These are phyloP conservation scores for Tetragonula clypearis DNA, from an alignment of 1,140 invertebrate species.

Conservation along the genomic window DNA sequence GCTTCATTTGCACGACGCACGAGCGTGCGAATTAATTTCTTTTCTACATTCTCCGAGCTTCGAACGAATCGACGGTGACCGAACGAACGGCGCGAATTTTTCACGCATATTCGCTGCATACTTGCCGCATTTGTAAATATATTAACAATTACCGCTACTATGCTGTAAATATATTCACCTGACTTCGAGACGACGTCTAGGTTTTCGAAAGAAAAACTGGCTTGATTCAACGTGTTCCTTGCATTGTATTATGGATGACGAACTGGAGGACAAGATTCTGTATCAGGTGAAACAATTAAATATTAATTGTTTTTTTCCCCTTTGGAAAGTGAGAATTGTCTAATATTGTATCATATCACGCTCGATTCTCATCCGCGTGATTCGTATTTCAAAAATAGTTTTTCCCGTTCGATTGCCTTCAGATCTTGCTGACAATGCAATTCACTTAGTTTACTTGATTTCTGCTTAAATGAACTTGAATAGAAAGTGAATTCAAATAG, in stretches of 20 bases:
- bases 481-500: background rate
- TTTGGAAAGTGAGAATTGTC: background rate
- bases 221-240: conserved; percentile 30
- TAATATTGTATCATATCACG: too few species aligned
- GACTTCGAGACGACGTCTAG: background rate
- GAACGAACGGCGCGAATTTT: background rate
- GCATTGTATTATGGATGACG: conserved; percentile 89
- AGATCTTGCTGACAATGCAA: conserved; percentile 13
- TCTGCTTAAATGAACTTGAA: background rate
- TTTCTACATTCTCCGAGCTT: too few species aligned
- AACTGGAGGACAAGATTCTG: conserved; percentile 92
- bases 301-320: conserved; percentile 3
- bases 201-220: background rate
- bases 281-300: conserved; percentile 83
- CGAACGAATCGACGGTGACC: background rate
- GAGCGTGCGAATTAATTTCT: background rate
- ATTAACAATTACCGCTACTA: too few species aligned
- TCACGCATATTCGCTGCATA: background rate
- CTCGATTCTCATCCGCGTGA: conserved; percentile 7
- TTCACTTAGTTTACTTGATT: background rate
- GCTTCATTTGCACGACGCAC: too few species aligned
- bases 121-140: too few species aligned
- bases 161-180: conserved; percentile 4
- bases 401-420: background rate
- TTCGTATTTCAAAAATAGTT: conserved; percentile 38